A percentile compares a stretch with the other conserved stretches of the same genome.
These are phyloP conservation scores for Eulemur coronatus DNA, from an alignment of 2,797 vertebrate species.

Conservation along the genomic window DNA sequence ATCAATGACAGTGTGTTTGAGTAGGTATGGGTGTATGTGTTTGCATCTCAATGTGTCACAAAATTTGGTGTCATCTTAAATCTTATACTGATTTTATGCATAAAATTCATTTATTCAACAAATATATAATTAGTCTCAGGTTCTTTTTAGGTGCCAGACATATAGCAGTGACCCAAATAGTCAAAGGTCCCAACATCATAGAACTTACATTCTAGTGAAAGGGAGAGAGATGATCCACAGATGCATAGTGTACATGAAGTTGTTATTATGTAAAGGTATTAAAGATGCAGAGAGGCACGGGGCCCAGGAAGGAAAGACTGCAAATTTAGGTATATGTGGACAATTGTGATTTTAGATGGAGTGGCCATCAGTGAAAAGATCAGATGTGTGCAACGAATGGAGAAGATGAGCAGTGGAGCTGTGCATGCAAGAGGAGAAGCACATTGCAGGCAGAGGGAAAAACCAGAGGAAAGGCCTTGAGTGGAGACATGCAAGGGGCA, in stretches of 20 bases:
- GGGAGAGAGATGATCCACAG: background rate
- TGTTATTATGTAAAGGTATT: no score
- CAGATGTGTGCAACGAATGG: background rate
- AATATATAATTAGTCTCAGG: background rate
- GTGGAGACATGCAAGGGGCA: background rate
- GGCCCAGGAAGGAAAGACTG: background rate
- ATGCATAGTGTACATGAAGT: rapidly evolving
- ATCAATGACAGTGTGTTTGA: background rate
- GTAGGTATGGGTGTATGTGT: rapidly evolving
- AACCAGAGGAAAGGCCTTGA: background rate
- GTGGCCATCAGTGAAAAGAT: background rate
- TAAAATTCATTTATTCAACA: background rate
- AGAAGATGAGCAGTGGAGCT: background rate
- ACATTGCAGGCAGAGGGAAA: background rate
- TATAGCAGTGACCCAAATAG: background rate
- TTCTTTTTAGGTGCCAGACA: background rate
- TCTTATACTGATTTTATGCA: background rate
- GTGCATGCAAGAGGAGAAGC: background rate
- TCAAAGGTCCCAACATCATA: background rate
- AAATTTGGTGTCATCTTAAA: constrained; percentile 6
- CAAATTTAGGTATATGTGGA: background rate
- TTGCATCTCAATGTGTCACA: background rate
- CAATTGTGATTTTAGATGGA: background rate
- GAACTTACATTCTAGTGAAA: background rate
- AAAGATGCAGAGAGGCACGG: rapidly evolving